Percentiles rank a stretch among this genome's conserved stretches.
These are phyloP conservation scores for Beaufortia kweichowensis DNA, from an alignment of 2,113 vertebrate genomes.

Conservation along the genomic window DNA sequence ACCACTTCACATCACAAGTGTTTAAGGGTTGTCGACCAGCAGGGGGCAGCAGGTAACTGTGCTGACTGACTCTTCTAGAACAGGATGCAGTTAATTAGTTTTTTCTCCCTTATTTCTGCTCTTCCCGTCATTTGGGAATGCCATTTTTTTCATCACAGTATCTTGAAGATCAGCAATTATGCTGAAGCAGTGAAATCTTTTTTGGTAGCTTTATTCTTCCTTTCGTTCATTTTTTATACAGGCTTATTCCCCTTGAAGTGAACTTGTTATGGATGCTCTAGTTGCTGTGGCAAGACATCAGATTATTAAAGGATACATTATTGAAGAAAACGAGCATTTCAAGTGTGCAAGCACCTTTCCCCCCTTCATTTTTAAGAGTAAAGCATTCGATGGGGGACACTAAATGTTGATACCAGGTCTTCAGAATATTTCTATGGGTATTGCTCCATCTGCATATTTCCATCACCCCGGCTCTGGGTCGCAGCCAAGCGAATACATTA, in stretches of 20 bases:
- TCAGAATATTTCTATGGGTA: slow-evolving; percentile 1
- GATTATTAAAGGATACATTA: slow-evolving; percentile 69
- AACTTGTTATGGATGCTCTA: slow-evolving; percentile 66
- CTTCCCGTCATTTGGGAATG: slow-evolving; percentile 63
- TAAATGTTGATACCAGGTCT: background rate
- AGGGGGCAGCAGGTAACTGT: slow-evolving; percentile 53
- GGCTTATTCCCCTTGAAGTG: slow-evolving; percentile 66
- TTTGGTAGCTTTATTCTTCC: slow-evolving; percentile 50
- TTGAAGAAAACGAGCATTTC: slow-evolving; percentile 60
- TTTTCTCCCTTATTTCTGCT: slow-evolving; percentile 65
- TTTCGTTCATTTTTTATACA: slow-evolving; percentile 56
- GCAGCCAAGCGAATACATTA: slow-evolving; percentile 74
- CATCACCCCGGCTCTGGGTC: slow-evolving; percentile 64
- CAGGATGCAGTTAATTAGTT: slow-evolving; percentile 65
- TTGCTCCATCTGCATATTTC: slow-evolving; percentile 71
- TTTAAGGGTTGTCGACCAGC: slow-evolving; percentile 17
- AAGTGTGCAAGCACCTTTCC: slow-evolving; percentile 35
- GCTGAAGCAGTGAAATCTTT: slow-evolving; percentile 65
- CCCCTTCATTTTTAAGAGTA: slow-evolving; percentile 14
- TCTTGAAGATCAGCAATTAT: slow-evolving; percentile 72
- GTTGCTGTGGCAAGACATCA: slow-evolving; percentile 64
- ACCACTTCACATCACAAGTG: slow-evolving; percentile 40
- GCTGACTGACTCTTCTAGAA: background rate
- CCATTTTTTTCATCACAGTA: slow-evolving; percentile 61
- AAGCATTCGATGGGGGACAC: background rate